These are phyloP conservation scores for Melanaphis sacchari DNA, from an alignment of 1,140 invertebrate species.

Conservation along the genomic window DNA sequence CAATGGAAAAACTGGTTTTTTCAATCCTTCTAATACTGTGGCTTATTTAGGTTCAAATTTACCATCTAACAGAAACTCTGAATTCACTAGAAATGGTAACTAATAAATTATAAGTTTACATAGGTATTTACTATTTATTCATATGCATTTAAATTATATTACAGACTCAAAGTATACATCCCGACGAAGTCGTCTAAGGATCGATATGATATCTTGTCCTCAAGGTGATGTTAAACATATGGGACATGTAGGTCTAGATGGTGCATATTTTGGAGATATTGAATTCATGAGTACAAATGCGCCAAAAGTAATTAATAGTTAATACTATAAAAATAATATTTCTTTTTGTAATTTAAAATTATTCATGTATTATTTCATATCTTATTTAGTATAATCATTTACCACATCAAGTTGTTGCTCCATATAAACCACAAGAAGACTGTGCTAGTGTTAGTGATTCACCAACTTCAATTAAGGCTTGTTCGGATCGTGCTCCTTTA, in stretches of 20 bases:
- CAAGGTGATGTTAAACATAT: slow-evolving; percentile 97
- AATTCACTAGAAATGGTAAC: slow-evolving; percentile 70
- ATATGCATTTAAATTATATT: background rate
- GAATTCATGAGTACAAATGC: slow-evolving; percentile 74
- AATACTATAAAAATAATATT: background rate
- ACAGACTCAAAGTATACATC: slow-evolving; percentile 67
- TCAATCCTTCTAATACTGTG: slow-evolving; percentile 89
- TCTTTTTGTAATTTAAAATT: background rate
- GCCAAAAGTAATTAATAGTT: slow-evolving; percentile 64
- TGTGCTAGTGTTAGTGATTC: slow-evolving; percentile 65
- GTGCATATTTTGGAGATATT: slow-evolving; percentile 95
- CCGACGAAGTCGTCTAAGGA: slow-evolving; percentile 74
- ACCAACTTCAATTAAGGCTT: slow-evolving; percentile 62
- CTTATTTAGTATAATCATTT: slow-evolving; percentile 74
- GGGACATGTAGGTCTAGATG: slow-evolving; percentile 95
- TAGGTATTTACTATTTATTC: background rate
- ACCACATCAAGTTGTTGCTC: slow-evolving; percentile 84
- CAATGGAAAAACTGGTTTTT: slow-evolving; percentile 85
- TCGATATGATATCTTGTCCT: slow-evolving; percentile 95
- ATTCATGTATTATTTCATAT: background rate
- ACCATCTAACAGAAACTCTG: slow-evolving; percentile 71
- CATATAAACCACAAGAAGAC: slow-evolving; percentile 86
- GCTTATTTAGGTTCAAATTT: slow-evolving; percentile 84
- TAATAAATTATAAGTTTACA: background rate
- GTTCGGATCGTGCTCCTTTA: slow-evolving; percentile 67